Evolutionary conservation across 2,797 vertebrate species (phyloP), one percentile per base, ranked within the genome.

Genomic region (Esox lucius): DNA sequence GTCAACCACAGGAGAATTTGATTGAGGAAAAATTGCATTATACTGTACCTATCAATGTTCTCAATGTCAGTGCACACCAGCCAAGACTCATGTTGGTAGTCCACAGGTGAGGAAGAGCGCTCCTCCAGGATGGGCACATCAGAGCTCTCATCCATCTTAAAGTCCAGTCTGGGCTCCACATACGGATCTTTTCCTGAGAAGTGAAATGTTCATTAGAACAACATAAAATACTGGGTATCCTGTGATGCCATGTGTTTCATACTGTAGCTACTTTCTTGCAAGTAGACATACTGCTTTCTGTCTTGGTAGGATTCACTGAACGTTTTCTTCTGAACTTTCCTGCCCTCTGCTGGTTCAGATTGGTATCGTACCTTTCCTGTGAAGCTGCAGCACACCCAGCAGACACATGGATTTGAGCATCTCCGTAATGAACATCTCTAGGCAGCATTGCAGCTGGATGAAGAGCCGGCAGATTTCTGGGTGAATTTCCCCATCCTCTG

Each of bases 361-460:
- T 53, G 66, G 80, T 64, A 78, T 70, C 74, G 83, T 95, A 98
- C 97, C 96, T 96, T 96, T 98, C 83, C 95, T 94, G 92, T 98
- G 97, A 84, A 98, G 95, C 91, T 98, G 97, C 90, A 99, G 95
- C 66, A 97, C 98, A 88, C 97, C 96, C 86, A 98, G 92, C 82
- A 99, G 94, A 88, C 97, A 98, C 87, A 98, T 93, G 84, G 97
- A 98, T 85, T 99, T 99, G 1, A 99, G 94, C 98, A 99, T 99
- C 94, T 99, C 97, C 9, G 97, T 96, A 59, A 97, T 95, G 84
- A 98, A 99, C 98, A 99, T 99, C 95, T 99, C 98, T 91, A 99
- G 93, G 90, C 97, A 98, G 88, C 97, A 98, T 85, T 99, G 97
- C 82, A 99, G 92, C 93, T 99, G 98, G 89, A 99, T 98, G 85